Base-by-base conservation (phyloP, 30 jellyfish, hydroid and myxozoan genomes). In the Sanderia malayensis region DNA sequence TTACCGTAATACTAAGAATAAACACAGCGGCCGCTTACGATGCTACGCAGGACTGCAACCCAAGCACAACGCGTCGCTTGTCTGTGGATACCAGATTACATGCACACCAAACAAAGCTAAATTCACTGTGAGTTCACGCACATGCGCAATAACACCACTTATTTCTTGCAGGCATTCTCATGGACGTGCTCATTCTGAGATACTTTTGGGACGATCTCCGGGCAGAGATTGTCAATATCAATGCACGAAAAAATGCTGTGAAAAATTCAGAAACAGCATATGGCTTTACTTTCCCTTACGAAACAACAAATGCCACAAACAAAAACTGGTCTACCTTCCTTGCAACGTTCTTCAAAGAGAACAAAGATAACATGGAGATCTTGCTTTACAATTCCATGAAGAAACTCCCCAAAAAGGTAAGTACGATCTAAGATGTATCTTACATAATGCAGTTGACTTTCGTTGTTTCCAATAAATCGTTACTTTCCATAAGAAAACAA, bases 331-430 rank as follows among this genome's bases (percentile, higher is more conserved):
- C 87, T 6, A 17, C 65, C 15, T 76, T 61, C 25, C 22, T 76
- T 59, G 25, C 24, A 24, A 73, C 60, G 17, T 76, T 76, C 28
- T 76, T 76, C 68, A 44, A 61, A 4, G 79, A 76, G 26, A 76
- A 76, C 47, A 20, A 20, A 9, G 87, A 76, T 45, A 76, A 76
- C 73, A 4, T 46, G 47, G 87, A 76, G 20, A 34, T 46, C 20
- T 34, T 76, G 66, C 25, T 76, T n/a, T 52, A 76, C 30, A 31
- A 41, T 11, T 79, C 87, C 1, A 37, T 34, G 25, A 20, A 53
- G 37, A 32, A 60, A 3, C 71, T 74, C 9, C 86, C 86, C 0
- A 9, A 22, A 17, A 33, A 24, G 70, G 86, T 74, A 44, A 41
- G 70, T 26, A 32, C 23, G 11, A 18, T 69, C 0, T n/a, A n/a